Evolutionary conservation across 2,113 vertebrate species (phyloP), one percentile per base, ranked within the genome.

Genomic region (Cephalopterus ornatus): DNA sequence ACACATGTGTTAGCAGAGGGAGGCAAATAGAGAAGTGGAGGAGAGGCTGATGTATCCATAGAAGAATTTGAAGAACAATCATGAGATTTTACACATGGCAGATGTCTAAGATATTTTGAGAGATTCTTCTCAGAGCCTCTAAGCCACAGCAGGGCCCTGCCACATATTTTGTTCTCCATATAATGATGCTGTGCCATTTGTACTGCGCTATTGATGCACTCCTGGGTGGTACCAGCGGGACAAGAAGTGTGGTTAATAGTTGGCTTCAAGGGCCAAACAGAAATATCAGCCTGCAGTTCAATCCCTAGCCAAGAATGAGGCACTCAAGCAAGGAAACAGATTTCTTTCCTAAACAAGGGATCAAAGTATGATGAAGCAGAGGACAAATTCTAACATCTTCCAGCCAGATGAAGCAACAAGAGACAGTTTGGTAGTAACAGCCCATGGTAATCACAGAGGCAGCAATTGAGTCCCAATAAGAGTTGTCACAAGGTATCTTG

Each of bases 61-160:
- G 93, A 95, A 93, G 91, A 96, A 97, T 94, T 2, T 81, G 77
- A 82, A 94, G 93, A 92, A 95, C 85, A 93, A 91, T 93, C 91
- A 94, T 94, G 81, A 92, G 95, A 87, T 92, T 95, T 96, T 89
- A 96, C 91, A 89, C 91, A 94, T 93, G 95, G 96, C 76, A 96
- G 93, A 96, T 97, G 95, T 97, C 84, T 95, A 72, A 94, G 93
- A 94, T 92, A 87, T 95, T 96, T 97, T 95, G 77, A 94, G 91
- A 96, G 80, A 96, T 93, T 94, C 84, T 95, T 92, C 88, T 94
- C 9, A 2, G 86, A 87, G 92, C 61, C 80, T 95, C 66, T 91
- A 92, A 97, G 95, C 91, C 96, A 89, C 93, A 96, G 94, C 88
- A 92, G 83, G 86, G 77, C 83, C 70, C 88, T 92, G 91, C 81